Conservation (phyloP, 2,888 invertebrate genomes). For the Caenorhabditis uteleia region DNA sequence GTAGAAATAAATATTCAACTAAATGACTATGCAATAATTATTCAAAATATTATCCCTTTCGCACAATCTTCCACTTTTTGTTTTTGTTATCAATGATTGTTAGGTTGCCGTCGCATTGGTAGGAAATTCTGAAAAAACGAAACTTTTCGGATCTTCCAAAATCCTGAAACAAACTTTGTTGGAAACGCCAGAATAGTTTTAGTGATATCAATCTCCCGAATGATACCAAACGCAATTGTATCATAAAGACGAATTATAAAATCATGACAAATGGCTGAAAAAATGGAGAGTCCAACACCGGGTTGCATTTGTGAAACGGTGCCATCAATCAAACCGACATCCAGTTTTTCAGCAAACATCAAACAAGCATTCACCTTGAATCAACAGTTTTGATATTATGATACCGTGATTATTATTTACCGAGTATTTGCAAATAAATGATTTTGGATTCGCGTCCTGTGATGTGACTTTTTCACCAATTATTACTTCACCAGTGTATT, state of each 20-base stretch:
- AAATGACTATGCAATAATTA: too few species aligned
- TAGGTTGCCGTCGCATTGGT: constrained; percentile 1
- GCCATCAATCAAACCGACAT: constrained; percentile 13
- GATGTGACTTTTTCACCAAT: constrained; percentile 12
- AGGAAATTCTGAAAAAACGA: constrained; percentile 1
- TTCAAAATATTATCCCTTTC: neutral
- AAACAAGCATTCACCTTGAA: constrained; percentile 20
- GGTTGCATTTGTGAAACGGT: constrained; percentile 15
- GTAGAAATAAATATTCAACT: too few species aligned
- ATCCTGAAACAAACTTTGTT: neutral
- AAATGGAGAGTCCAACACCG: constrained; percentile 28
- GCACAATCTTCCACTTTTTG: constrained; percentile 1
- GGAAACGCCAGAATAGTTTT: neutral
- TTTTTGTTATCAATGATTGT: neutral
- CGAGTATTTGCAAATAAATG: constrained; percentile 6
- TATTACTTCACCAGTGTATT: constrained; percentile 19
- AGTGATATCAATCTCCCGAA: constrained; percentile 10
- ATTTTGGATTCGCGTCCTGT: neutral
- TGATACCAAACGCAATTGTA: constrained; percentile 6
- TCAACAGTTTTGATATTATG: constrained; percentile 2
- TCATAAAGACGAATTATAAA: constrained; percentile 17
- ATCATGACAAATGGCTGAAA: constrained; percentile 19
- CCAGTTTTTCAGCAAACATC: constrained; percentile 3
- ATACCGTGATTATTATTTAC: neutral
- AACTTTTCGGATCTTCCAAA: neutral